phyloP scores from a whole-genome alignment of 2,888 invertebrate genomes.

The Oxystoma pomonae region DNA sequence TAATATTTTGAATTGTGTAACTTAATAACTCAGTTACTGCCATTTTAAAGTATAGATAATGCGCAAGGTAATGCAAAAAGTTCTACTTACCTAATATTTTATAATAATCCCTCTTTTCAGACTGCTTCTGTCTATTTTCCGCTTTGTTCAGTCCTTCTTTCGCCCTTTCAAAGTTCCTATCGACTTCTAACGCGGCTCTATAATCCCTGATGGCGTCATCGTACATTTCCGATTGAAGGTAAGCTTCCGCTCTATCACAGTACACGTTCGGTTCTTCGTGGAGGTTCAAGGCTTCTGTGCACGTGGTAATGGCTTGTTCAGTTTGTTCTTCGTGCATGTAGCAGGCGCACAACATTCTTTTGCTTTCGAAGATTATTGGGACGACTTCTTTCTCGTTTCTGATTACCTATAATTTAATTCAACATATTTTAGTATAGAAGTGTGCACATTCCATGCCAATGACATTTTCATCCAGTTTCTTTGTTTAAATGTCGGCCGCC shows the following conservation, averaged over 20 bases:
- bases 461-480: no score
- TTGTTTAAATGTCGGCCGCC: no score
- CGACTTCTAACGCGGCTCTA: conserved; percentile 79
- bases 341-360: conserved; percentile 79
- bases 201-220: conserved; percentile 90
- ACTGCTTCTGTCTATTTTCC: conserved; percentile 87
- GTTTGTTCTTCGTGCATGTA: conserved; percentile 66
- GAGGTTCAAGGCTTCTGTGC: conserved; percentile 74
- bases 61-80: no score
- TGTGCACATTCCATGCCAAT: no score
- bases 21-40: no score
- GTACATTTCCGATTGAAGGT: conserved; percentile 81
- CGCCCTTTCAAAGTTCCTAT: conserved; percentile 74
- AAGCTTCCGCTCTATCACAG: conserved; percentile 91
- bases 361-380: conserved; percentile 70
- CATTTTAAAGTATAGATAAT: no score
- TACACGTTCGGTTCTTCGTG: conserved; percentile 71
- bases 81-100: conserved; percentile 77
- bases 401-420: conserved; percentile 44
- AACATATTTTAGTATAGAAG: no score
- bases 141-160: conserved; percentile 86
- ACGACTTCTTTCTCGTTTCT: conserved; percentile 66
- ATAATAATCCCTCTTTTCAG: conserved; percentile 94
- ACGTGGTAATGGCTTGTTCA: conserved; percentile 68
- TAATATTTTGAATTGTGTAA: no score